phyloP scores from a whole-genome alignment of 1,140 invertebrate species.

The Dreissena rostriformis region DNA sequence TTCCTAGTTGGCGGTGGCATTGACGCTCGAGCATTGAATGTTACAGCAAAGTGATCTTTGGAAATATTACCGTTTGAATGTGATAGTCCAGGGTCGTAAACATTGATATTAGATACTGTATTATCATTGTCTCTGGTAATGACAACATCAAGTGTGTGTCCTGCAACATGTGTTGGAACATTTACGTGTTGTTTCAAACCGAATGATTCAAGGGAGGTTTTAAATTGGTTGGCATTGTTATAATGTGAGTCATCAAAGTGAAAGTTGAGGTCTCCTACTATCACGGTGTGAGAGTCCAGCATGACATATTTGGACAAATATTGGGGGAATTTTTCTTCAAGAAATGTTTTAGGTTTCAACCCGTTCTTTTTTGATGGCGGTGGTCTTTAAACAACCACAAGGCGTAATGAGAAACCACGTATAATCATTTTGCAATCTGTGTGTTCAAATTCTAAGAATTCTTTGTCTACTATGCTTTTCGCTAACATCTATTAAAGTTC shows the following conservation, averaged over 20 bases:
- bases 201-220: slow-evolving; percentile 16
- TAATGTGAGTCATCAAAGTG: neutral
- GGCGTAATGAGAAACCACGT: too few relatives aligned
- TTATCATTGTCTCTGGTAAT: slow-evolving; percentile 43
- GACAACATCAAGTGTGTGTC: slow-evolving; percentile 39
- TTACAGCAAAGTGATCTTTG: slow-evolving; percentile 23
- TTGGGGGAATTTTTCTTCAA: too few relatives aligned
- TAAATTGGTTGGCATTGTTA: slow-evolving; percentile 3
- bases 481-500: too few relatives aligned
- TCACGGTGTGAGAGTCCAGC: neutral
- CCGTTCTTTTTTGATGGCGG: too few relatives aligned
- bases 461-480: too few relatives aligned
- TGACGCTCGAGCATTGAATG: slow-evolving; percentile 12
- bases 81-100: slow-evolving; percentile 8
- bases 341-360: too few relatives aligned
- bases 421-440: too few relatives aligned
- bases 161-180: slow-evolving; percentile 24
- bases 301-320: neutral
- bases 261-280: slow-evolving; percentile 1
- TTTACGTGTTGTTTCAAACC: slow-evolving; percentile 39
- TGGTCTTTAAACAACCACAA: too few relatives aligned
- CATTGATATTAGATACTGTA: slow-evolving; percentile 6
- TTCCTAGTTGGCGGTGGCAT: slow-evolving; percentile 8
- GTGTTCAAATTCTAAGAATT: too few relatives aligned
- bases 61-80: neutral